Base-by-base conservation (phyloP, 92 coral and sea anemone species). In the Parazoanthus atlanticus region DNA sequence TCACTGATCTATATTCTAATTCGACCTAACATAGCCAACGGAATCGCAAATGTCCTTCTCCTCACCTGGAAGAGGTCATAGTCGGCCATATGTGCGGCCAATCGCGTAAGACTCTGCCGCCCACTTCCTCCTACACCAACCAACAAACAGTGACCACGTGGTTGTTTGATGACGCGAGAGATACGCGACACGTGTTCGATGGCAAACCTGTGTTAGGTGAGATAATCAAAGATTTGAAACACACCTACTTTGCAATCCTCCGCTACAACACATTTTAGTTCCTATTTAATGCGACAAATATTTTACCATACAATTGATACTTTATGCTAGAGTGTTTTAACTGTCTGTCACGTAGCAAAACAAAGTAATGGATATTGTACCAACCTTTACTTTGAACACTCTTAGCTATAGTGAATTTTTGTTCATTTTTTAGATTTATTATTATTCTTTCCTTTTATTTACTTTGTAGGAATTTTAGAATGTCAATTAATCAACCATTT, bases 81-180 rank as follows among this genome's bases (percentile, higher is more conserved):
- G 88, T 96, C 99, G 17, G 99, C 95, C 99, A 96, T 96, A 80
- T 96, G 99, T 10, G 99, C 99, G 19, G 99, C 99, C 34, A 96
- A 88, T 88, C 98, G 88, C 32, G 99, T 96, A 16, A 96, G 91
- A 91, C 99, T 96, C 93, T 96, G 99, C 38, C 99, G 79, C 26
- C 99, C 99, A 82, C 98, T 95, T 30, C 99, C 99, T 21, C 99
- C 99, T 47, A 96, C 99, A 43, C 99, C 99, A 71, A 97, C 99
- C 93, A 97, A 81, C 28, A 97, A 92, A 79, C 98, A 96, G 82
- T 97, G 99, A 61, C 99, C 99, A 87, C 99, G 99, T 54, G 99
- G 99, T 82, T 97, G 99, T 80, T 97, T 95, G 88, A 97, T 94
- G 70, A 97, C 99, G 66, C 99, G 99, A 10, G 99, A 95, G 81